Evolutionary conservation across 2,888 invertebrate genomes (phyloP).

Genomic region (Drosophila neotestacea): DNA sequence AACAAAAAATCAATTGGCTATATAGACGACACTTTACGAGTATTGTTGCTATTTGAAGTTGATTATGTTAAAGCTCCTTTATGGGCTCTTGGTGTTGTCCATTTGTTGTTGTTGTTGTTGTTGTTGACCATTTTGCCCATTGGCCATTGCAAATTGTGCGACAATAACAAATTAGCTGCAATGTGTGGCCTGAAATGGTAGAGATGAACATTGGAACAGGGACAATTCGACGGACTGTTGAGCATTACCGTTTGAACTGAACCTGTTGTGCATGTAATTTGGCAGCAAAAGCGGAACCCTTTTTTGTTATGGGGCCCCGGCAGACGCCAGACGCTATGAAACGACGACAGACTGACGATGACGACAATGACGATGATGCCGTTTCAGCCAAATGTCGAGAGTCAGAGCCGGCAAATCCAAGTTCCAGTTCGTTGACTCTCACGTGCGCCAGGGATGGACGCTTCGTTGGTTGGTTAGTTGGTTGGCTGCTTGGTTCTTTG

Average conservation of each 20-base stretch:
- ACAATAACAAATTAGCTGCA: slow-evolving; percentile 79
- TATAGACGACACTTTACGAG: slow-evolving; percentile 66
- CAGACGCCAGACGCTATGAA: slow-evolving; percentile 14
- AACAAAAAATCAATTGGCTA: slow-evolving; percentile 59
- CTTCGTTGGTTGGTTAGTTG: slow-evolving; percentile 20
- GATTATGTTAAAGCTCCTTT: slow-evolving; percentile 63
- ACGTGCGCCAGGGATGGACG: slow-evolving; percentile 59
- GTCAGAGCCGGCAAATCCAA: slow-evolving; percentile 52
- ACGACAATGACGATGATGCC: slow-evolving; percentile 31
- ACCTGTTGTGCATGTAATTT: slow-evolving; percentile 78
- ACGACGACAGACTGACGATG: not conserved
- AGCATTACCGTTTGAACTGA: slow-evolving; percentile 64
- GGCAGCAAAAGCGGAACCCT: slow-evolving; percentile 68
- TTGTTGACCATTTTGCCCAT: slow-evolving; percentile 2
- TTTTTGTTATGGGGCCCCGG: slow-evolving; percentile 49
- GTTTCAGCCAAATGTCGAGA: slow-evolving; percentile 35
- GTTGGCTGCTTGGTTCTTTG: not conserved
- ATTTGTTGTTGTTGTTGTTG: not conserved
- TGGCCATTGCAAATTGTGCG: slow-evolving; percentile 70
- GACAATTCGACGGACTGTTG: slow-evolving; percentile 16
- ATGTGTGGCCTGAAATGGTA: slow-evolving; percentile 45
- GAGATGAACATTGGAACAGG: not conserved
- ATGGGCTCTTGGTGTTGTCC: slow-evolving; percentile 24
- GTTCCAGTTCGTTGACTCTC: slow-evolving; percentile 79
- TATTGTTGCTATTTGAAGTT: slow-evolving; percentile 55